Evolutionary conservation across 2,113 vertebrate genomes (phyloP).

Genomic region (Ciconia maguari): DNA sequence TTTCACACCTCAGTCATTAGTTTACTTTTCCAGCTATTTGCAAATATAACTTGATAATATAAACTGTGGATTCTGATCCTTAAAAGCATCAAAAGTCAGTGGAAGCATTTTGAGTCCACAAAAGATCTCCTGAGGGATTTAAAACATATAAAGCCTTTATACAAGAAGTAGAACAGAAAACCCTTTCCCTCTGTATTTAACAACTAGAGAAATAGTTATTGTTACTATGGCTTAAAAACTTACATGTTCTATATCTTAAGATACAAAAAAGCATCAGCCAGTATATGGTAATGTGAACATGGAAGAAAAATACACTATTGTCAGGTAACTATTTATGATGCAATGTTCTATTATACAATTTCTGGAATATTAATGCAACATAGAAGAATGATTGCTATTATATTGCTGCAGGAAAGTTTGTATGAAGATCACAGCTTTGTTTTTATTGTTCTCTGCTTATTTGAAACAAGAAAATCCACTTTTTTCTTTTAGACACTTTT

Average conservation of each 20-base stretch:
- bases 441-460: neutral
- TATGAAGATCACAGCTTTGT: neutral
- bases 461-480: neutral
- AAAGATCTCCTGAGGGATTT: neutral
- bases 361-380: neutral
- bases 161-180: neutral
- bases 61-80: neutral
- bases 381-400: neutral
- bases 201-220: neutral
- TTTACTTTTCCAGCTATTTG: neutral
- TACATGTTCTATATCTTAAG: neutral
- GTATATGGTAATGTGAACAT: neutral
- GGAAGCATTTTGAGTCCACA: neutral
- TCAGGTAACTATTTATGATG: neutral
- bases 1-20: neutral
- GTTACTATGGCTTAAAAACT: neutral
- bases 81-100: neutral
- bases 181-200: neutral
- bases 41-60: neutral
- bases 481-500: neutral
- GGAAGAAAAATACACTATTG: neutral
- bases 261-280: neutral
- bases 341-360: neutral
- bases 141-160: neutral
- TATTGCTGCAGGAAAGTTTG: neutral